Evolutionary conservation across 1,140 invertebrate genomes (phyloP).

Genomic region (Reticulitermes speratus): DNA sequence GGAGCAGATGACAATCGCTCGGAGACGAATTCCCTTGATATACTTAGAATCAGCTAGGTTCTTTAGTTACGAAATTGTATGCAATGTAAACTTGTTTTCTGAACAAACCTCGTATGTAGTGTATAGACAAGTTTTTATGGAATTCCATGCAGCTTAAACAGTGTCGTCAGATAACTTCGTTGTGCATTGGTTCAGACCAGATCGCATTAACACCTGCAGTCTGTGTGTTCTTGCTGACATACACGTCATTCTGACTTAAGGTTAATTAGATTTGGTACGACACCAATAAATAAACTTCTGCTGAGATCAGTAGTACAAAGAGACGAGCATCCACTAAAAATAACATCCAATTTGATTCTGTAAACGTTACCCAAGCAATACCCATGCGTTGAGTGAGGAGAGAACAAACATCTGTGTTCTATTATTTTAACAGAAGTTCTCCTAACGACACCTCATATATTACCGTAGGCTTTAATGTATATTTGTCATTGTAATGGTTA

Average conservation of each 20-base stretch:
- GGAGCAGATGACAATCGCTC: no score
- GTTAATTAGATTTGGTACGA: background rate
- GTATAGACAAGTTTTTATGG: no score
- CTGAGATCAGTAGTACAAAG: background rate
- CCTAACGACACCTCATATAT: background rate
- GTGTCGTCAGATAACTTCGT: no score
- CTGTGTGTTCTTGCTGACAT: no score
- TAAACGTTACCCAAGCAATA: background rate
- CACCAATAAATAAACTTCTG: constrained; percentile 9
- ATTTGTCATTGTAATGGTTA: constrained; percentile 10
- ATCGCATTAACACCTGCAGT: no score
- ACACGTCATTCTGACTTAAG: background rate
- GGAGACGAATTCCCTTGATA: no score
- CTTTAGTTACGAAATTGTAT: no score
- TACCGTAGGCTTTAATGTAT: background rate
- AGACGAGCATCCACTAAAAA: background rate
- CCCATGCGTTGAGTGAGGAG: background rate
- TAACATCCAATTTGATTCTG: background rate
- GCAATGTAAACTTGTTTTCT: no score
- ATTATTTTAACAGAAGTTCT: background rate
- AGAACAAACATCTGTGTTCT: background rate
- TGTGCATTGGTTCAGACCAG: no score
- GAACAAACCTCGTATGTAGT: no score
- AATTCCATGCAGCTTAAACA: no score
- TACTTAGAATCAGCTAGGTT: no score